Percentiles rank a stretch among this genome's conserved stretches.
Conservation (phyloP, 2,888 invertebrate genomes). For the Bimastos eiseni region DNA sequence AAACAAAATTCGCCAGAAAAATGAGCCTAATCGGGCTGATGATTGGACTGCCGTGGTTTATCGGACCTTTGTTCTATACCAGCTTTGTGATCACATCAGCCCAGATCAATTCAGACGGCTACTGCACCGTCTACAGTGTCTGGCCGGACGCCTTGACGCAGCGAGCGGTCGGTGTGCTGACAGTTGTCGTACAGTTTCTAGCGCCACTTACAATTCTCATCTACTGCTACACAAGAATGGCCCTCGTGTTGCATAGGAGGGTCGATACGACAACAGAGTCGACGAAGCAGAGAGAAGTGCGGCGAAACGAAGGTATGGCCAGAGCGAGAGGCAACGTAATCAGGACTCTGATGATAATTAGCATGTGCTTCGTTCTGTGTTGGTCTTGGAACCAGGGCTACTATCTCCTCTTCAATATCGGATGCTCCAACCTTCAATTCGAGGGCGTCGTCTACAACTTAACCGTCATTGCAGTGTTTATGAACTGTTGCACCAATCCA, state of each 20-base stretch:
- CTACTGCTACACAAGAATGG: constrained; percentile 41
- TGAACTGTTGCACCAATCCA: constrained; percentile 43
- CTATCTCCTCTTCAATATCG: constrained; percentile 41
- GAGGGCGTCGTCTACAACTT: constrained; percentile 38
- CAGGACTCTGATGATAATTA: constrained; percentile 29
- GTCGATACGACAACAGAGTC: neutral
- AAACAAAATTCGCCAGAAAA: constrained; percentile 24
- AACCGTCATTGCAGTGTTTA: constrained; percentile 39
- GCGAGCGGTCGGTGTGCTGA: constrained; percentile 35
- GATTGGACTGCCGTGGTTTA: constrained; percentile 31
- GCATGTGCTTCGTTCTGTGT: constrained; percentile 31
- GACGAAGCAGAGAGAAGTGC: neutral
- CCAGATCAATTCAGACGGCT: constrained; percentile 35
- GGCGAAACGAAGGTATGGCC: constrained; percentile 24
- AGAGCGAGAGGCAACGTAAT: constrained; percentile 32
- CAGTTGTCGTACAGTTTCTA: constrained; percentile 40
- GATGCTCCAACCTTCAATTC: constrained; percentile 26
- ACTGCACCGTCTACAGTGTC: constrained; percentile 36
- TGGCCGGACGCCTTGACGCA: constrained; percentile 32
- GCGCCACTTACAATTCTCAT: constrained; percentile 38
- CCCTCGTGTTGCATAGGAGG: constrained; percentile 30
- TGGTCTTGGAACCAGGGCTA: constrained; percentile 37
- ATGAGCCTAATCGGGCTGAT: neutral
- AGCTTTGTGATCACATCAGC: constrained; percentile 31
- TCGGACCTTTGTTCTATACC: constrained; percentile 36